Conservation (phyloP, 2,888 invertebrate species). For the Nephrotoma guestfalica region DNA sequence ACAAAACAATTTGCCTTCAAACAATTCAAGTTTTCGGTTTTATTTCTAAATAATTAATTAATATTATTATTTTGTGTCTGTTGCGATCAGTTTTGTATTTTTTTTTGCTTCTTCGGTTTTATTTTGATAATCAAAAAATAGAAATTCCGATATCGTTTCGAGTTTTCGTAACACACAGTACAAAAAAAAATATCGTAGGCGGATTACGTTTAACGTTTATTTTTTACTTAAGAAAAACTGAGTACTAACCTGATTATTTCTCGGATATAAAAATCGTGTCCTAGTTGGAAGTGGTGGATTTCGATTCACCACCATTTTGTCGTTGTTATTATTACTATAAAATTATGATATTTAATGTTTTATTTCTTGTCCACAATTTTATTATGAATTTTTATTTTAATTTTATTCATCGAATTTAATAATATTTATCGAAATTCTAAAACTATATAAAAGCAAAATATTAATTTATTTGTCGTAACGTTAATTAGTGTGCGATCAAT, state of each 20-base stretch:
- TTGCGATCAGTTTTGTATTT: neutral
- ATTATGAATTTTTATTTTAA: neutral
- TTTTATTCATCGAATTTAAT: neutral
- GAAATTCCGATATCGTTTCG: neutral
- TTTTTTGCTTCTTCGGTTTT: neutral
- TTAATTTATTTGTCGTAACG: neutral
- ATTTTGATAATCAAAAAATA: neutral
- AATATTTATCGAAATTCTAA: neutral
- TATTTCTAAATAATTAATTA: neutral
- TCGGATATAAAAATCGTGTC: conserved; percentile 2
- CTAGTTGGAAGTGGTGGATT: neutral
- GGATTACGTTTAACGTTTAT: neutral
- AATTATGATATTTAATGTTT: neutral
- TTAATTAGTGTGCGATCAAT: neutral
- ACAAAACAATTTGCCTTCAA: neutral
- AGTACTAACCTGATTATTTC: conserved; percentile 1
- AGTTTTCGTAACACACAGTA: neutral
- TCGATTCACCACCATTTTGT: neutral
- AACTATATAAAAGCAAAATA: neutral
- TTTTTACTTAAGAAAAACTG: neutral
- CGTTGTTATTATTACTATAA: neutral
- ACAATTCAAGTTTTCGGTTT: neutral
- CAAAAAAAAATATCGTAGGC: too few species aligned
- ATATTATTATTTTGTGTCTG: neutral
- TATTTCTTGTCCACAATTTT: neutral